phyloP scores from a whole-genome alignment of 2,888 invertebrate genomes.

The Scaptomyza polygonia region DNA sequence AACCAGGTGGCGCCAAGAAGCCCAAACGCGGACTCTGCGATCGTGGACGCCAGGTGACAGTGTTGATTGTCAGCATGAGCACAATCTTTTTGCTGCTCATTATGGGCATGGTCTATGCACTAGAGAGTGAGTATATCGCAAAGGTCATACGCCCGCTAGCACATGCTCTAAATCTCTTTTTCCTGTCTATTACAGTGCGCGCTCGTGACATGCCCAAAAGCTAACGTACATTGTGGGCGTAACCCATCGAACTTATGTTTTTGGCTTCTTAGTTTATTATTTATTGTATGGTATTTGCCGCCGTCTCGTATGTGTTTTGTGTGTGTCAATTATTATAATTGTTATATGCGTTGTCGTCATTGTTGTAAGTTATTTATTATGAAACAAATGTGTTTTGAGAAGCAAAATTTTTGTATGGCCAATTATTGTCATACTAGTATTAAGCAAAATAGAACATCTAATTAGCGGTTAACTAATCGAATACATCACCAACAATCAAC shows the following conservation, averaged over 20 bases:
- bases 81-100: conserved; percentile 92
- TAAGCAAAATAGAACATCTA: conserved; percentile 53
- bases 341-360: conserved; percentile 58
- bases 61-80: conserved; percentile 92
- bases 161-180: conserved; percentile 8
- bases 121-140: conserved; percentile 90
- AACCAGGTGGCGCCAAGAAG: conserved; percentile 87
- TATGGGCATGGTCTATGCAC: conserved; percentile 91
- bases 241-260: conserved; percentile 9
- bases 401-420: conserved; percentile 50
- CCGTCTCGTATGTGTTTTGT: conserved; percentile 24
- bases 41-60: conserved; percentile 91
- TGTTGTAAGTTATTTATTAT: conserved; percentile 72
- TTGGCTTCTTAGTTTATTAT: conserved; percentile 69
- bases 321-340: conserved; percentile 65
- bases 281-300: conserved; percentile 57
- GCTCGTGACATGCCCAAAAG: conserved; percentile 84
- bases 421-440: conserved; percentile 54
- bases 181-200: conserved; percentile 84
- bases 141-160: neutral
- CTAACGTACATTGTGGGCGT: conserved; percentile 57
- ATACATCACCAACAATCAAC: conserved; percentile 34
- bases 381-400: conserved; percentile 32
- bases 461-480: conserved; percentile 51
- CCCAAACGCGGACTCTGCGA: conserved; percentile 90